These are phyloP conservation scores for Ptychochromis oligacanthus DNA, from an alignment of 2,113 vertebrate species.

Conservation along the genomic window DNA sequence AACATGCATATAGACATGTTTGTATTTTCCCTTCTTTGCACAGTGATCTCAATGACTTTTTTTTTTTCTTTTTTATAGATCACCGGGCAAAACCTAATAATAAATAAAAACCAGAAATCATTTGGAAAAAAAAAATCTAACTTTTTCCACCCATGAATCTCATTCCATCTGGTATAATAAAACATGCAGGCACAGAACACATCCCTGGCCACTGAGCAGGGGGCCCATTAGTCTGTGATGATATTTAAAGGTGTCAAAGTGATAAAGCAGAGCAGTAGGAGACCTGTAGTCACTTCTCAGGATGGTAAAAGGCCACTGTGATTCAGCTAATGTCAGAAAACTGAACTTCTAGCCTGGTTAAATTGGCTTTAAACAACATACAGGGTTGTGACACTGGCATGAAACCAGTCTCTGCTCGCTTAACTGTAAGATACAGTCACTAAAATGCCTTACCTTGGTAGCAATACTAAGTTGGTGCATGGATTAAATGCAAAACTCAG, in stretches of 20 bases:
- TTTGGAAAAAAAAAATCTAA: background rate
- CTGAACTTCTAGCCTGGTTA: constrained; percentile 14
- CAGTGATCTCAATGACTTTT: background rate
- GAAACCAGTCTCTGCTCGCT: background rate
- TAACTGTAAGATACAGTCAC: background rate
- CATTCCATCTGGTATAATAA: background rate
- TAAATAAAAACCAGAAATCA: background rate
- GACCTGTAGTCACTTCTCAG: constrained; percentile 27
- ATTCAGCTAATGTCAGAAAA: constrained; percentile 39
- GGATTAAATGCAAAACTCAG: background rate
- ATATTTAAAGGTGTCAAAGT: constrained; percentile 54
- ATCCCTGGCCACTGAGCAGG: constrained; percentile 1
- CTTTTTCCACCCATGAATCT: background rate
- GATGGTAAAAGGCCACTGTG: constrained; percentile 29
- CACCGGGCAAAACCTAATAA: background rate
- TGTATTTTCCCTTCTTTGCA: background rate
- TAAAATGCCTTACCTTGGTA: background rate
- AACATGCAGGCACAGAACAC: background rate
- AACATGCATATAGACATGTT: background rate
- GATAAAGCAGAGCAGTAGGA: constrained; percentile 37
- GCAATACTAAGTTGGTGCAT: background rate
- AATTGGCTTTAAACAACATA: constrained; percentile 19
- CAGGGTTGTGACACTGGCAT: background rate
- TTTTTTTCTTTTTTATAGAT: background rate
- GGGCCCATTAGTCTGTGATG: constrained; percentile 35